A percentile compares a stretch with the other conserved stretches of the same genome.
phyloP scores from a whole-genome alignment of 2,888 invertebrate species.

The Thyatira batis region DNA sequence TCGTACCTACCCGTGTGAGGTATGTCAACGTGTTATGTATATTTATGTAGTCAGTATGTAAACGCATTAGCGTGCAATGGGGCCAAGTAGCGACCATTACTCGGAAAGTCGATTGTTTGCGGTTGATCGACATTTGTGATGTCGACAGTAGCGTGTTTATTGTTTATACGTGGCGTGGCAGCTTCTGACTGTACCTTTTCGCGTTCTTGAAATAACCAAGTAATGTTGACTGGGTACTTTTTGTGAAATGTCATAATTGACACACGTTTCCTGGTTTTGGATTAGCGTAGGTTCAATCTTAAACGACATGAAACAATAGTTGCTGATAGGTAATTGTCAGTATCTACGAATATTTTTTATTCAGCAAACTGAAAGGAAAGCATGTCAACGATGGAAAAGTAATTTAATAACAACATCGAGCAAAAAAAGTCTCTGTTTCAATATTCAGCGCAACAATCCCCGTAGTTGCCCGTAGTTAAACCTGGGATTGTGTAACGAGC shows the following conservation, averaged over 20 bases:
- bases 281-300: no score
- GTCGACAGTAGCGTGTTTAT: constrained; percentile 43
- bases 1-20: not conserved
- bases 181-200: constrained; percentile 23
- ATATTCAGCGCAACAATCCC: constrained; percentile 18
- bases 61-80: constrained; percentile 57
- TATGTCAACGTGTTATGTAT: constrained; percentile 9
- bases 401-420: not conserved
- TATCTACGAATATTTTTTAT: no score
- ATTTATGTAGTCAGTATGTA: constrained; percentile 34
- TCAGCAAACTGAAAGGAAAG: not conserved
- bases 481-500: constrained; percentile 46
- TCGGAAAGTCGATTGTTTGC: constrained; percentile 58
- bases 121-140: constrained; percentile 45
- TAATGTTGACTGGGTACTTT: constrained; percentile 4
- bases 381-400: not conserved
- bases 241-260: not conserved
- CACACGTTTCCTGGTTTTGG: no score
- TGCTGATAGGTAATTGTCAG: no score
- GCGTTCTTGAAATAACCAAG: constrained; percentile 45
- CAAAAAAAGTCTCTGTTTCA: constrained; percentile 8
- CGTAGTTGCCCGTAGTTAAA: constrained; percentile 16
- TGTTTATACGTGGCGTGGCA: constrained; percentile 35
- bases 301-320: no score
- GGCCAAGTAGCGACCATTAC: constrained; percentile 53